Base-by-base conservation (phyloP, 2,113 vertebrate genomes). In the Lichenostomus cassidix region DNA sequence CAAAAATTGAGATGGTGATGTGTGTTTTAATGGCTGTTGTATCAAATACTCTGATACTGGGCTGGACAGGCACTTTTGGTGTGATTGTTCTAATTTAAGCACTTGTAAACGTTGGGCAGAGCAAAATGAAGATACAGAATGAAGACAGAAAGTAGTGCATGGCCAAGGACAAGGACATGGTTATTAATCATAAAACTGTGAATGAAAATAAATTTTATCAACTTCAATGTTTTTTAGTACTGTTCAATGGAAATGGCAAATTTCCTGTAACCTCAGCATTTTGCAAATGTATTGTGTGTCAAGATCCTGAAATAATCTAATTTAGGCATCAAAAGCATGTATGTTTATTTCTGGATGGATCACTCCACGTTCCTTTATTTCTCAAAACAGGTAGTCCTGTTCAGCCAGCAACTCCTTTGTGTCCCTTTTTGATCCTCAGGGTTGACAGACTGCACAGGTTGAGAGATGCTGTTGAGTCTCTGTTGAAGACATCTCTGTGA, bases 91-190 rank as follows among this genome's bases (percentile, higher is more conserved):
- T 70, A 74, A 69, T 63, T 65, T 42, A 67, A 37, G 47, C 16
- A 47, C n/a, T 24, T 58, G 21, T 18, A 39, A 84, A 75, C 2
- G 1, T 25, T 87, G 24, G 14, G n/a, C 22, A 64, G 44, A 47
- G 35, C n/a, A 79, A 49, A 92, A 52, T 28, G 24, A 39, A 41
- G 33, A 39, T 52, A 12, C 7, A 33, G 41, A 87, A 29, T 39
- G 24, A 33, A 44, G 44, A 31, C 31, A 9, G 4, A 35, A 42
- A 70, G 8, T 35, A 92, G 4, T 33, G 15, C 79, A 42, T 6
- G 7, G 33, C 7, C 75, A 50, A 74, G 19, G 29, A 23, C 2
- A 49, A 12, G 29, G 24, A n/a, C 0, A 0, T 62, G 10, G 14
- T 33, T 42, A 73, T 37, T 80, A 35, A 80, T 50, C 33, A 17